Percentiles rank a stretch among this genome's conserved stretches.
Conservation (phyloP, 1,140 invertebrate genomes). For the Neodiprion fabricii region DNA sequence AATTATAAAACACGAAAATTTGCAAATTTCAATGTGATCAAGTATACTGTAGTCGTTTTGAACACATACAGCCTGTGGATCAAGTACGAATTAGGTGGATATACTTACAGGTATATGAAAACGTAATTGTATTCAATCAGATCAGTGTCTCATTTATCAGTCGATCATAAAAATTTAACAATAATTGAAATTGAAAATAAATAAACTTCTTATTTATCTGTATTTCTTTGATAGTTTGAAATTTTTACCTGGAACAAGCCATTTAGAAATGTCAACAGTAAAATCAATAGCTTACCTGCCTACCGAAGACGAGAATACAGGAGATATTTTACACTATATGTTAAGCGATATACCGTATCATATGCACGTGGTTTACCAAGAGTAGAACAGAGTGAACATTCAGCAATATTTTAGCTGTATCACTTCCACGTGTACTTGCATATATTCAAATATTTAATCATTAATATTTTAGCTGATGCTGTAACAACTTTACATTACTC, state of each 20-base stretch:
- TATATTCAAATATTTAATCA: no score
- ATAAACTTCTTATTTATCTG: slow-evolving; percentile 26
- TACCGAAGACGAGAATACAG: not conserved
- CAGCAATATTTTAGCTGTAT: no score
- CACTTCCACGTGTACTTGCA: no score
- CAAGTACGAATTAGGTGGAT: not conserved
- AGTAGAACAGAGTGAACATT: no score
- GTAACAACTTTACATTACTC: no score
- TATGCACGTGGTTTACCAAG: not conserved
- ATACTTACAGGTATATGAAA: not conserved
- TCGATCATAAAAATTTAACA: slow-evolving; percentile 28
- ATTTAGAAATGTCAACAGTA: not conserved
- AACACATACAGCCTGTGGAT: no score
- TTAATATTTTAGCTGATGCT: no score
- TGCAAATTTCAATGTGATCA: no score
- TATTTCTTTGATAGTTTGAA: not conserved
- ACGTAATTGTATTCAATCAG: slow-evolving; percentile 22
- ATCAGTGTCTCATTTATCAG: slow-evolving; percentile 20
- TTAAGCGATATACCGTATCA: not conserved
- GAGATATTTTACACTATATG: not conserved
- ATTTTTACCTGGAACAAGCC: not conserved
- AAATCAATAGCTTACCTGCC: not conserved
- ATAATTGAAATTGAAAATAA: slow-evolving; percentile 29
- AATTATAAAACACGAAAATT: not conserved
- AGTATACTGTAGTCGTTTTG: no score